Evolutionary conservation across 2,113 vertebrate genomes (phyloP).

Genomic region (Vicugna pacos): DNA sequence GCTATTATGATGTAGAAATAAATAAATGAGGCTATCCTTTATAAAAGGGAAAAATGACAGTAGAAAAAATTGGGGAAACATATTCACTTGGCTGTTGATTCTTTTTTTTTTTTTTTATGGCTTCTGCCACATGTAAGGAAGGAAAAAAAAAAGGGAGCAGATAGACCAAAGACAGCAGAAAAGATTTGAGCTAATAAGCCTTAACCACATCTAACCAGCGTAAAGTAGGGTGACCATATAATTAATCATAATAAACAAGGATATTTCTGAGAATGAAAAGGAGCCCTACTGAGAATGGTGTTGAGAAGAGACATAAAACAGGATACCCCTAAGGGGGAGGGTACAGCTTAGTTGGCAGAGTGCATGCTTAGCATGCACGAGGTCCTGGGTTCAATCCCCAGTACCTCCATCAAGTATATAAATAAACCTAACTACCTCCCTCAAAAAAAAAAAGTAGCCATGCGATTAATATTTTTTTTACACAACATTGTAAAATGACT

Average conservation of each 20-base stretch:
- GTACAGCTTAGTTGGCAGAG: too few relatives aligned
- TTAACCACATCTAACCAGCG: background rate
- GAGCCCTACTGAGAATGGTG: background rate
- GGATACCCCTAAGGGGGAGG: too few relatives aligned
- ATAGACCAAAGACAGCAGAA: background rate
- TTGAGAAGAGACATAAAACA: background rate
- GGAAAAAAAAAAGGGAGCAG: background rate
- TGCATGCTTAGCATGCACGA: too few relatives aligned
- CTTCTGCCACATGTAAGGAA: background rate
- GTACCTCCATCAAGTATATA: too few relatives aligned
- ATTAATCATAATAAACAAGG: background rate
- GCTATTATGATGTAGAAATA: background rate
- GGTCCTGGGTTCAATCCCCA: too few relatives aligned
- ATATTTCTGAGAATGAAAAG: background rate
- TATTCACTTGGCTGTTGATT: background rate
- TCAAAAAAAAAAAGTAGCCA: too few relatives aligned
- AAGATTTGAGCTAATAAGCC: background rate
- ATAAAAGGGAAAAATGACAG: background rate
- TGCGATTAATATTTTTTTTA: too few relatives aligned
- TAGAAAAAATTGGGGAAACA: background rate
- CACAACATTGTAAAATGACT: too few relatives aligned
- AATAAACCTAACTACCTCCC: too few relatives aligned
- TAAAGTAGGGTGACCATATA: background rate
- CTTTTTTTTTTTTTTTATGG: background rate
- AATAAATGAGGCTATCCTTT: background rate